phyloP scores from a whole-genome alignment of 2,888 invertebrate species.

The Himalopsyche anomala region DNA sequence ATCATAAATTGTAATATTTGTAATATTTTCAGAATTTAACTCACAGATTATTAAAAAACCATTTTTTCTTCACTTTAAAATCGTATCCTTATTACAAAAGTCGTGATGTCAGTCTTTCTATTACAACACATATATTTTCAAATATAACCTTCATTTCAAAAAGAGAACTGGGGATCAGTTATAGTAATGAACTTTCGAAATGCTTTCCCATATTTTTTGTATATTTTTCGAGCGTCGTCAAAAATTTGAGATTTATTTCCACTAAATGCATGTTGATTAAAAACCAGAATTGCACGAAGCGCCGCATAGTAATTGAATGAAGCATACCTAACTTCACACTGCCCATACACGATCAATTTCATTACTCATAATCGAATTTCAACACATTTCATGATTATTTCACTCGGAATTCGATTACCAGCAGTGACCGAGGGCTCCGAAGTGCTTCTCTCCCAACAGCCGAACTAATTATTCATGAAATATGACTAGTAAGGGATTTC shows the following conservation, averaged over 20 bases:
- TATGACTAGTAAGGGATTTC: too few relatives aligned
- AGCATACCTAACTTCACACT: slow-evolving; percentile 47
- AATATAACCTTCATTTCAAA: too few relatives aligned
- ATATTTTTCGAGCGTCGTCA: not conserved
- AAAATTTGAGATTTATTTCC: not conserved
- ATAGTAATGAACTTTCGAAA: too few relatives aligned
- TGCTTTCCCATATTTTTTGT: not conserved
- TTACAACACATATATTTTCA: too few relatives aligned
- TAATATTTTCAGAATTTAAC: too few relatives aligned
- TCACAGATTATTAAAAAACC: too few relatives aligned
- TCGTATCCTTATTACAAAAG: too few relatives aligned
- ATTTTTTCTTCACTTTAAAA: too few relatives aligned
- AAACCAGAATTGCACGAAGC: slow-evolving; percentile 13
- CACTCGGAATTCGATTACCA: slow-evolving; percentile 45
- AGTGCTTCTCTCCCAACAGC: not conserved
- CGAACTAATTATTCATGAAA: too few relatives aligned
- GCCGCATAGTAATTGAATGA: slow-evolving; percentile 49
- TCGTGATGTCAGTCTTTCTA: too few relatives aligned
- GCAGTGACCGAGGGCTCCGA: slow-evolving; percentile 18
- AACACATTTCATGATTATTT: slow-evolving; percentile 58
- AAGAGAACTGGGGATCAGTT: too few relatives aligned
- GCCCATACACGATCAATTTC: slow-evolving; percentile 58
- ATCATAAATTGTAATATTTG: too few relatives aligned
- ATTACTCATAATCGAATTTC: slow-evolving; percentile 62
- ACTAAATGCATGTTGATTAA: slow-evolving; percentile 22